Conservation (phyloP, 2,797 vertebrate species). For the Synanceia verrucosa region DNA sequence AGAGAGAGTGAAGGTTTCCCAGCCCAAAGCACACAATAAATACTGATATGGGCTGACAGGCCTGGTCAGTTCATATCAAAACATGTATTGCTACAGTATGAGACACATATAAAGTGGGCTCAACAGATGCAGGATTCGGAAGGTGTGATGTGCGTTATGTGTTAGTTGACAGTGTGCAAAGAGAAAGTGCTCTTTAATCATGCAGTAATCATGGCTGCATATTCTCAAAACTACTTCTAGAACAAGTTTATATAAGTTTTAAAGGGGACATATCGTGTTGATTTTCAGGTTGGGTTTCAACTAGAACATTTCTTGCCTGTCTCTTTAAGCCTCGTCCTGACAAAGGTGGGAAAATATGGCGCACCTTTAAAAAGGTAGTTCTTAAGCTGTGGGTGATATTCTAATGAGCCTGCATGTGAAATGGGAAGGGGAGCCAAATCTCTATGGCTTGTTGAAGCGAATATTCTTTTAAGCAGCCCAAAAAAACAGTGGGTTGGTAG, state of each 20-base stretch:
- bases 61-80: slow-evolving; percentile 61
- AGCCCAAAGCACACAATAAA: slow-evolving; percentile 47
- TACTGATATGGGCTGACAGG: slow-evolving; percentile 60
- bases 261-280: not conserved
- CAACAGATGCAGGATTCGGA: slow-evolving; percentile 59
- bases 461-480: not conserved
- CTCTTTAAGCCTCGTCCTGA: not conserved
- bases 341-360: not conserved
- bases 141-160: slow-evolving; percentile 49
- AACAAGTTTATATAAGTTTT: not conserved
- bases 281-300: not conserved
- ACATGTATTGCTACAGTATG: slow-evolving; percentile 55
- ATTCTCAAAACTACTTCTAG: not conserved
- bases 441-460: not conserved
- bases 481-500: not conserved
- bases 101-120: slow-evolving; percentile 65
- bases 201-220: not conserved
- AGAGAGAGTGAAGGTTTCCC: slow-evolving; percentile 4
- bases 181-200: slow-evolving; percentile 15
- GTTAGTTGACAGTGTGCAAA: slow-evolving; percentile 38
- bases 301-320: not conserved
- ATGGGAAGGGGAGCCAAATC: not conserved
- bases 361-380: not conserved
- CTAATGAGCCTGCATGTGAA: not conserved
- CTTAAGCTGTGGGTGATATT: not conserved